Evolutionary conservation across 2,113 vertebrate genomes (phyloP), one percentile per base, ranked within the genome.

Genomic region (Paramisgurnus dabryanus): DNA sequence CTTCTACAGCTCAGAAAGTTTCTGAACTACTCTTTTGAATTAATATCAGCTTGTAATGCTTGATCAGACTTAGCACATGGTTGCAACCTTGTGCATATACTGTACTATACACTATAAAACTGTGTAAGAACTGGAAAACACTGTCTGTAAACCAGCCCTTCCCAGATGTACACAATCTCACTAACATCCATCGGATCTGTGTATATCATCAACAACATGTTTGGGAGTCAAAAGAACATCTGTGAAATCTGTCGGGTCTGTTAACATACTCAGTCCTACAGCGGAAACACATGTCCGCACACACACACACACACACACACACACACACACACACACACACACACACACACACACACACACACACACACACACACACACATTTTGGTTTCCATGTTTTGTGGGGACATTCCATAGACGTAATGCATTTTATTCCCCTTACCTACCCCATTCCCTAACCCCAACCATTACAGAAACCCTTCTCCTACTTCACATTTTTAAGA

Each of bases 121-220:
- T 47, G 45, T 47, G 45, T 10, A 47, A 47, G 45, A 12, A 57
- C 55, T 6, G 3, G 53, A 55, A n/a, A 8, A 58, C 7, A 7
- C 7, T 8, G 45, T 55, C 27, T 70, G 7, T 39, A 60, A 43
- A 34, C 27, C 81, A 22, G 66, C 64, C 10, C n/a, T 65, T 64
- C 47, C 39, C 18, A 2, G 13, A 55, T 80, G 27, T 64, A 4
- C 34, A 55, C 49, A 5, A 50, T 3, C 39, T 57, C 39, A 60
- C 39, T 10, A 65, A 64, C 77, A 70, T 3, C 18, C 43, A 63
- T n/a, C 68, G 64, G 45, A 71, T 64, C 78, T n/a, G 4, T 55
- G 45, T 11, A 4, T 39, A 69, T 71, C n/a, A 60, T 65, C 27
- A 41, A 72, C 55, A 73, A n/a, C 47, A 60, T 67, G 45, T 67